Conservation (phyloP, 2,797 vertebrate species). For the Pipistrellus nathusii region DNA sequence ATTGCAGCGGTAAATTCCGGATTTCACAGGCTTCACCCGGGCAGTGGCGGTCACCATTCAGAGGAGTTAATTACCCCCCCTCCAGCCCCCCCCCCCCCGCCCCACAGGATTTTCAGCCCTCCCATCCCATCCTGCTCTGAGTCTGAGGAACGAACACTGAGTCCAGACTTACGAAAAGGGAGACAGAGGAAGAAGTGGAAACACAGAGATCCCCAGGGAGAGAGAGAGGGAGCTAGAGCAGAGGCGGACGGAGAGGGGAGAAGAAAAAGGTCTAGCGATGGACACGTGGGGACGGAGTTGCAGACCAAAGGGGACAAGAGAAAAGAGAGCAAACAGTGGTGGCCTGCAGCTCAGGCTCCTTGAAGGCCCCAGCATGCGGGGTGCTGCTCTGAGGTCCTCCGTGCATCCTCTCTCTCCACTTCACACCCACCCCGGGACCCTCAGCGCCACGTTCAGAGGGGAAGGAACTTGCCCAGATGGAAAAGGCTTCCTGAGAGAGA, state of each 20-base stretch:
- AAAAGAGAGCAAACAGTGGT: accelerated
- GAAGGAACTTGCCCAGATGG: neutral
- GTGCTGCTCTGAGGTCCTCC: accelerated
- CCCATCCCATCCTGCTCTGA: neutral
- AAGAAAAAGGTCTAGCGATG: too few species aligned
- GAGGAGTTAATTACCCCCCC: neutral
- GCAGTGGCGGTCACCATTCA: neutral
- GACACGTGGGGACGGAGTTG: neutral
- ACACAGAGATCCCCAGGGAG: neutral
- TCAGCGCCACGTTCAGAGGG: neutral
- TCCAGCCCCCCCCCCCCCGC: too few species aligned
- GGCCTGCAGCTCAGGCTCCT: neutral
- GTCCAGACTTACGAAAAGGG: neutral
- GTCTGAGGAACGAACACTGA: neutral
- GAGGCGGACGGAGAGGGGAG: neutral
- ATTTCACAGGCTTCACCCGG: neutral
- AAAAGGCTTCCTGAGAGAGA: neutral
- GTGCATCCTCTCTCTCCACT: neutral
- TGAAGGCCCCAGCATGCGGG: neutral
- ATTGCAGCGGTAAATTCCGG: neutral
- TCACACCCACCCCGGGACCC: too few species aligned
- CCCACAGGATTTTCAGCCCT: neutral
- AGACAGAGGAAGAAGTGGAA: neutral
- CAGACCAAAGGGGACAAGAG: neutral
- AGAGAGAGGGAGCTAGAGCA: neutral